A percentile compares a stretch with the other conserved stretches of the same genome.
These are phyloP conservation scores for Botia almorhae DNA, from an alignment of 2,797 vertebrate genomes.

Conservation along the genomic window DNA sequence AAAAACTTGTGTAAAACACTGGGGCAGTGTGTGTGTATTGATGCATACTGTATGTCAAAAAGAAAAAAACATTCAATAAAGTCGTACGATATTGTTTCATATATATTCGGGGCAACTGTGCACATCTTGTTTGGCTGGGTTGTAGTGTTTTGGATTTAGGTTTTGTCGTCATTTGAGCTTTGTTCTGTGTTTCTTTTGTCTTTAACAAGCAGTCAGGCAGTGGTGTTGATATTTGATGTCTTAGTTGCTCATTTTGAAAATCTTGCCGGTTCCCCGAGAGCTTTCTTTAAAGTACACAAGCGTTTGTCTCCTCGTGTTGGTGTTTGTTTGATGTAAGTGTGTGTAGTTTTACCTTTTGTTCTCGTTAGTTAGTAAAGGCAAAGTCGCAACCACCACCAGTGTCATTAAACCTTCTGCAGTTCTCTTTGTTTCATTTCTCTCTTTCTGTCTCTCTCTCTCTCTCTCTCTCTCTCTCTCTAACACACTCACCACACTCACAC, in stretches of 20 bases:
- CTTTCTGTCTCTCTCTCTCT: background rate
- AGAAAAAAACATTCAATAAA: background rate
- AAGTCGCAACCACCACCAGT: background rate
- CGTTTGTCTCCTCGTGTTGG: slow-evolving; percentile 1
- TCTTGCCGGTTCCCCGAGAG: background rate
- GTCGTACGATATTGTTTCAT: background rate
- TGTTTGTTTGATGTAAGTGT: slow-evolving; percentile 1
- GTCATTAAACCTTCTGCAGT: slow-evolving; percentile 19
- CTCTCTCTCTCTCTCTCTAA: background rate
- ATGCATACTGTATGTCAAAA: too few species aligned
- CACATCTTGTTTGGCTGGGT: background rate
- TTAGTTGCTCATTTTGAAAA: slow-evolving; percentile 20
- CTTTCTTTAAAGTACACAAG: slow-evolving; percentile 4
- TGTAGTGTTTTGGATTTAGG: background rate
- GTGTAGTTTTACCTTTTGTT: background rate
- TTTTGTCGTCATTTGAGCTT: slow-evolving; percentile 7
- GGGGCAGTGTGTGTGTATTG: too few species aligned
- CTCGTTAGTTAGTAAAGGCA: slow-evolving; percentile 25
- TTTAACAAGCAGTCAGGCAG: slow-evolving; percentile 12
- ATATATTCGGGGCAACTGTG: background rate
- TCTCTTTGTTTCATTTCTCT: slow-evolving; percentile 9
- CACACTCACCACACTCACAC: slow-evolving; percentile 17
- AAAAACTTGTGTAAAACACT: too few species aligned
- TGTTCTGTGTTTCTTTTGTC: slow-evolving; percentile 8
- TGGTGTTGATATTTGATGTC: slow-evolving; percentile 22